A percentile compares a stretch with the other conserved stretches of the same genome.
Conservation (phyloP, 2,113 vertebrate genomes). For the Phycodurus eques region DNA sequence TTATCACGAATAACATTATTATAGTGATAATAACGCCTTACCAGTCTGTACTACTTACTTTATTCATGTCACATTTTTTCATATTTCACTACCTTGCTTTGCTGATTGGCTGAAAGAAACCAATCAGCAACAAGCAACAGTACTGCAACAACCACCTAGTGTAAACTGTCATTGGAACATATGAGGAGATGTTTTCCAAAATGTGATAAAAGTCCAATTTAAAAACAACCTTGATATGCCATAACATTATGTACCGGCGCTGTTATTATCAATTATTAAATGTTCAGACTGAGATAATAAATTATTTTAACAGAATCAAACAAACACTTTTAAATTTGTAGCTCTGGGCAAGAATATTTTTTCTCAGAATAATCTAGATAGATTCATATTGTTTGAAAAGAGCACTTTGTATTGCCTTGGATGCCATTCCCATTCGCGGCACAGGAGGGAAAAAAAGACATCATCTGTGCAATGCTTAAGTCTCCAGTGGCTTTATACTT, state of each 20-base stretch:
- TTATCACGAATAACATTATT: too few relatives aligned
- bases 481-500: conserved; percentile 22
- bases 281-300: not conserved
- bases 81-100: too few relatives aligned
- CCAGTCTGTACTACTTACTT: too few relatives aligned
- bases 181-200: not conserved
- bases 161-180: too few relatives aligned
- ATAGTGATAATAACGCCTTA: too few relatives aligned
- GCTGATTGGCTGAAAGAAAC: too few relatives aligned
- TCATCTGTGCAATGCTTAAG: not conserved
- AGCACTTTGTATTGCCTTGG: not conserved
- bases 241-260: not conserved
- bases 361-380: not conserved
- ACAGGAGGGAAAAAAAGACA: conserved; percentile 8
- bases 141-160: too few relatives aligned
- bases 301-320: not conserved
- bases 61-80: too few relatives aligned
- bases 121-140: too few relatives aligned
- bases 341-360: not conserved
- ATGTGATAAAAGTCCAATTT: not conserved
- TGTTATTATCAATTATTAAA: not conserved
- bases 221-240: not conserved
- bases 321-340: not conserved
- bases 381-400: not conserved
- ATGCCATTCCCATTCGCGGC: not conserved